phyloP scores from a whole-genome alignment of 1,140 invertebrate genomes.

The Andricus grossulariae region DNA sequence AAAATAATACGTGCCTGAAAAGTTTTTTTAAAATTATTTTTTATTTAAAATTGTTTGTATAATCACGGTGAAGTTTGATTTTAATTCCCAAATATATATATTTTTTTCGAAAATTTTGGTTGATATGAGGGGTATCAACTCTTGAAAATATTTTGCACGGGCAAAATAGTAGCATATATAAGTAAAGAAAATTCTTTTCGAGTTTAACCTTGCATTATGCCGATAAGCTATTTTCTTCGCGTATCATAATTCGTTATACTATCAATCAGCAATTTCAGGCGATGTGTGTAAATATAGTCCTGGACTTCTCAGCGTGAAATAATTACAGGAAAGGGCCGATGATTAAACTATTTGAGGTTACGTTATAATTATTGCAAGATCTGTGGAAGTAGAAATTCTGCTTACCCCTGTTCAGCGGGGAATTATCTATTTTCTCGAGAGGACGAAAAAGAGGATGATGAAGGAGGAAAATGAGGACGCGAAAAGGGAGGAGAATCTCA shows the following conservation, averaged over 20 bases:
- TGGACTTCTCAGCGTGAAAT: slow-evolving; percentile 7
- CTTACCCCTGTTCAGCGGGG: slow-evolving; percentile 20
- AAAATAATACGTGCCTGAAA: too few species aligned
- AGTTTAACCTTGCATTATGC: neutral
- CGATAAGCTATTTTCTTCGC: neutral
- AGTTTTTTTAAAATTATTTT: too few species aligned
- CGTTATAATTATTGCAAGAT: slow-evolving; percentile 30
- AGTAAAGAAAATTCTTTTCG: neutral
- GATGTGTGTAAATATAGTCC: slow-evolving; percentile 17
- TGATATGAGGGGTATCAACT: too few species aligned
- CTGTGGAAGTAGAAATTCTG: slow-evolving; percentile 9
- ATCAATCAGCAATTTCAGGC: slow-evolving; percentile 23
- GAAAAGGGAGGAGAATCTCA: slow-evolving; percentile 29
- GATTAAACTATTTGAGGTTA: slow-evolving; percentile 26
- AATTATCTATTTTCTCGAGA: slow-evolving; percentile 43
- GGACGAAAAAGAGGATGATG: slow-evolving; percentile 24
- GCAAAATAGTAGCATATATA: too few species aligned
- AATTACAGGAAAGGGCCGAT: slow-evolving; percentile 12
- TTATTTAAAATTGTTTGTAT: too few species aligned
- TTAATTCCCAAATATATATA: too few species aligned
- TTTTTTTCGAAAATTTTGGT: too few species aligned
- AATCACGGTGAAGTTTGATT: too few species aligned
- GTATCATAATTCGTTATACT: slow-evolving; percentile 14
- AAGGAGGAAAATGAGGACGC: slow-evolving; percentile 31
- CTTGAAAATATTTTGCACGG: too few species aligned